These are phyloP conservation scores for Cettia cetti DNA, from an alignment of 2,113 vertebrate species.

Conservation along the genomic window DNA sequence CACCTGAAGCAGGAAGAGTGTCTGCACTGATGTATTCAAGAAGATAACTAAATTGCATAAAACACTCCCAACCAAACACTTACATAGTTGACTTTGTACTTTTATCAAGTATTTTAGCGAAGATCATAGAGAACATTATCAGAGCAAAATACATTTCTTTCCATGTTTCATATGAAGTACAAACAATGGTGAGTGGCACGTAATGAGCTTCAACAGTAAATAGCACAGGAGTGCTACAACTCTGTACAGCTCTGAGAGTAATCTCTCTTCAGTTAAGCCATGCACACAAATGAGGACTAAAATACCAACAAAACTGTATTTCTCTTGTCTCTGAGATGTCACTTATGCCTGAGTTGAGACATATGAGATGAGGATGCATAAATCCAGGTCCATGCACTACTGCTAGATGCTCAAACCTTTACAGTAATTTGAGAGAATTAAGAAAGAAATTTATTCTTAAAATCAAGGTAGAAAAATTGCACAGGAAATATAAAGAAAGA, in stretches of 20 bases:
- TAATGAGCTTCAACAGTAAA: not conserved
- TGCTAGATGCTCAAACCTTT: not conserved
- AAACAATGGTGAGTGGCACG: not conserved
- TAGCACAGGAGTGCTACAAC: not conserved
- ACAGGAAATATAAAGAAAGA: not conserved
- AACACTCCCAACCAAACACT: not conserved
- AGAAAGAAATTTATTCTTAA: not conserved
- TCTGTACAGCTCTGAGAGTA: not conserved
- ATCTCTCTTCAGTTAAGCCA: not conserved
- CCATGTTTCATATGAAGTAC: not conserved
- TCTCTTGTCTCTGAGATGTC: not conserved
- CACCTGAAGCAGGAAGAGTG: not conserved
- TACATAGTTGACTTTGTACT: not conserved
- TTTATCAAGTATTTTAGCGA: not conserved
- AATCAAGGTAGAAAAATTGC: not conserved
- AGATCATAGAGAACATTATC: not conserved
- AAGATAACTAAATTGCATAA: not conserved
- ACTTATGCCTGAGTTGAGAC: not conserved
- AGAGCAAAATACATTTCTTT: not conserved
- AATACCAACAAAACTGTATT: not conserved
- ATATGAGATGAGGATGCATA: not conserved
- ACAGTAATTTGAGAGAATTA: not conserved
- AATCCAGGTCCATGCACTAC: not conserved
- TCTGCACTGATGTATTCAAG: not conserved
- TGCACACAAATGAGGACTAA: not conserved